These are phyloP conservation scores for Seriola dumerili DNA, from an alignment of 2,113 vertebrate species.

Conservation along the genomic window DNA sequence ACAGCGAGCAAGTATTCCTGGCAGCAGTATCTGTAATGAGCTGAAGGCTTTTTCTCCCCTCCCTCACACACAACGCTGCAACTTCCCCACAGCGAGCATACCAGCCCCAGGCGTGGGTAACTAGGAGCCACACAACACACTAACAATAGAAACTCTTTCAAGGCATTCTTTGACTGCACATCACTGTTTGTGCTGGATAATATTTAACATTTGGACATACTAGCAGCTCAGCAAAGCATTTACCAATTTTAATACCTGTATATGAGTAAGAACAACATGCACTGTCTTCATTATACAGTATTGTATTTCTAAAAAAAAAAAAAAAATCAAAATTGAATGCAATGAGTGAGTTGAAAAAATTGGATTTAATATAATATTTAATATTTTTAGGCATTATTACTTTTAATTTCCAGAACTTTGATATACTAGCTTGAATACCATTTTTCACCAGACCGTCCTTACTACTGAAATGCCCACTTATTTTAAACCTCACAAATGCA, in stretches of 20 bases:
- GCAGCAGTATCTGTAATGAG: constrained; percentile 51
- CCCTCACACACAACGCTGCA: constrained; percentile 54
- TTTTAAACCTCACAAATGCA: no score
- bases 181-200: background rate
- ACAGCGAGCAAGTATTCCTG: constrained; percentile 45
- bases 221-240: background rate
- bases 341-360: no score
- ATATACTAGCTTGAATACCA: background rate
- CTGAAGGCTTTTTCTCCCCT: constrained; percentile 59
- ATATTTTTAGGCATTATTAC: no score
- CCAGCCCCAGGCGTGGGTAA: constrained; percentile 37
- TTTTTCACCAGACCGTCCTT: background rate
- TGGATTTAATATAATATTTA: no score
- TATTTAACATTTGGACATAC: background rate
- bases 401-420: background rate
- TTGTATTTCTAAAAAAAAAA: background rate
- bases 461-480: background rate
- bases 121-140: constrained; percentile 27
- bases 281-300: background rate
- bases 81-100: constrained; percentile 28
- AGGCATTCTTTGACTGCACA: constrained; percentile 17
- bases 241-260: background rate
- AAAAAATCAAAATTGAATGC: no score
- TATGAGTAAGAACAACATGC: no score
- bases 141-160: constrained; percentile 42